These are phyloP conservation scores for Cottoperca gobio DNA, from an alignment of 2,797 vertebrate genomes.

Conservation along the genomic window DNA sequence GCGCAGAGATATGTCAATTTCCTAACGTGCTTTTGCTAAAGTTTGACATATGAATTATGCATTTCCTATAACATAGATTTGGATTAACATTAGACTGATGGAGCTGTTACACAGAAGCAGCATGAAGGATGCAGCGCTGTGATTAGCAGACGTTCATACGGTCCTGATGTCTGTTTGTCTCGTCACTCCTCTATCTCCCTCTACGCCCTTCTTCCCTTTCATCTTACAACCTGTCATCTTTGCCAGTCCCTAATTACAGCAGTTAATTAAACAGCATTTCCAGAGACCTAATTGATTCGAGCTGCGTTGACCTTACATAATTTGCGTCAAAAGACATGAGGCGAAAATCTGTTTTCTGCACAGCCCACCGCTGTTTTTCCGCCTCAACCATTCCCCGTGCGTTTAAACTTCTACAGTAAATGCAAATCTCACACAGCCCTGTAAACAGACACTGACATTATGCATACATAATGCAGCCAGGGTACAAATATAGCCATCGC, in stretches of 20 bases:
- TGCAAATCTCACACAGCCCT: neutral
- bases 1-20: conserved; percentile 16
- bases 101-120: conserved; percentile 12
- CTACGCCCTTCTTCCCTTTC: conserved; percentile 39
- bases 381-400: conserved; percentile 6
- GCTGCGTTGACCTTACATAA: conserved; percentile 57
- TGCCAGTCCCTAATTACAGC: conserved; percentile 68
- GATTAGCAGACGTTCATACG: conserved; percentile 17
- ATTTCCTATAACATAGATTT: conserved; percentile 29
- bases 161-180: conserved; percentile 18
- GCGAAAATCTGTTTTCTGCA: neutral
- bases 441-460: conserved; percentile 12
- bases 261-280: conserved; percentile 73
- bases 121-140: conserved; percentile 10
- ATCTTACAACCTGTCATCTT: conserved; percentile 62
- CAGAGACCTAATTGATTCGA: conserved; percentile 69
- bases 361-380: neutral
- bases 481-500: conserved; percentile 36
- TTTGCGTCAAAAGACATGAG: conserved; percentile 46
- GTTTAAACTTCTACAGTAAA: conserved; percentile 5
- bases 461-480: conserved; percentile 32
- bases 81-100: conserved; percentile 9
- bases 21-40: conserved; percentile 24
- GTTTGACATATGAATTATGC: conserved; percentile 24
- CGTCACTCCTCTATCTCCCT: conserved; percentile 5